Evolutionary conservation across 2,113 vertebrate species (phyloP).

Genomic region (Xyrauchen texanus): DNA sequence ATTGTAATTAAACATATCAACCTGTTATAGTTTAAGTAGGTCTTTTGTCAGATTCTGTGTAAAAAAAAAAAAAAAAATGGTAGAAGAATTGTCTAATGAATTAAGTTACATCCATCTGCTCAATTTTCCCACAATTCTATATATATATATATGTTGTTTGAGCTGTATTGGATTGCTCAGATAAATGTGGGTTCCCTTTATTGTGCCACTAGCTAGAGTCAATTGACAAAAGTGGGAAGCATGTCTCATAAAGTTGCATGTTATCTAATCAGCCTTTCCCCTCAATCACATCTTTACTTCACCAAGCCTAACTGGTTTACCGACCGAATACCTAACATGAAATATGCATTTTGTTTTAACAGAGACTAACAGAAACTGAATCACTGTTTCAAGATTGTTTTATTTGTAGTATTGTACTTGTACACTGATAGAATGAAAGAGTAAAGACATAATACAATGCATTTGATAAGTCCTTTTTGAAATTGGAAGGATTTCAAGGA

Average conservation of each 20-base stretch:
- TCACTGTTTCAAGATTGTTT: not conserved
- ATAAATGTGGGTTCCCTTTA: not conserved
- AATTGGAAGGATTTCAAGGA: not conserved
- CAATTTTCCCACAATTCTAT: no score
- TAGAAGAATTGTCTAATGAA: not conserved
- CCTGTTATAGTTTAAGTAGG: not conserved
- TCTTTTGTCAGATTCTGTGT: not conserved
- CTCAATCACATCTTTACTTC: constrained; percentile 8
- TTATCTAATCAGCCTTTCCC: constrained; percentile 42
- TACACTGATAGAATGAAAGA: not conserved
- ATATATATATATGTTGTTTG: not conserved
- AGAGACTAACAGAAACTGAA: not conserved
- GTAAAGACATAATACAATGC: not conserved
- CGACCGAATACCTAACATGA: not conserved
- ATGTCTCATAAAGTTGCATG: not conserved
- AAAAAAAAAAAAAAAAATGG: not conserved
- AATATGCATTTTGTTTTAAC: not conserved
- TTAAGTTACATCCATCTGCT: not conserved
- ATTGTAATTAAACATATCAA: not conserved
- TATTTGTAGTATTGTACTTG: not conserved
- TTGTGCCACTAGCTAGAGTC: not conserved
- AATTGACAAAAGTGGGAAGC: not conserved
- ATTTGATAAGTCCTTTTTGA: not conserved
- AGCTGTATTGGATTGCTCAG: not conserved
- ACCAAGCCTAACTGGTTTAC: not conserved